phyloP scores from a whole-genome alignment of 2,888 invertebrate species.

The Amorpha juglandis region DNA sequence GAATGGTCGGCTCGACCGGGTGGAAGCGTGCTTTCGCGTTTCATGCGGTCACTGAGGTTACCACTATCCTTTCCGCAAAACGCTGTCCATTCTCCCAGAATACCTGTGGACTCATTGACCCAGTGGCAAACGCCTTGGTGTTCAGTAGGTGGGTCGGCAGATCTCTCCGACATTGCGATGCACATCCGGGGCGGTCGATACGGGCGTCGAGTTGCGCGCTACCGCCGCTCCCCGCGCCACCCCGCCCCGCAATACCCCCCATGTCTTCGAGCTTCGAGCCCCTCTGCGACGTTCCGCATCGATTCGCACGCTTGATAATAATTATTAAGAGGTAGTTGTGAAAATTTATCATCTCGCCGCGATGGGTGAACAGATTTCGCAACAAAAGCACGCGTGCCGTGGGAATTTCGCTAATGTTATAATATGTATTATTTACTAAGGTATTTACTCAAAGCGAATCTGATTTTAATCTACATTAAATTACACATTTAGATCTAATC shows the following conservation, averaged over 20 bases:
- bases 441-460: neutral
- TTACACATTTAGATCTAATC: neutral
- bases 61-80: no score
- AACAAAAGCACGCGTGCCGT: neutral
- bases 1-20: no score
- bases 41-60: no score
- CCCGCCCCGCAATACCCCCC: conserved; percentile 49
- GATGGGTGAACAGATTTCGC: neutral
- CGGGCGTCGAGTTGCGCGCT: conserved; percentile 78
- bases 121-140: conserved; percentile 39
- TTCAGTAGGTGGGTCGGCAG: conserved; percentile 67
- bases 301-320: conserved; percentile 75
- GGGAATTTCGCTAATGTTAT: conserved; percentile 1
- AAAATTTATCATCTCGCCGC: conserved; percentile 46
- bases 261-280: conserved; percentile 50
- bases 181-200: conserved; percentile 83
- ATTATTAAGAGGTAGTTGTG: conserved; percentile 57
- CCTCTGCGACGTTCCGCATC: conserved; percentile 69
- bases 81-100: no score
- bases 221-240: conserved; percentile 60
- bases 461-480: neutral
- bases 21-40: no score
- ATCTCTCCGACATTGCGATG: conserved; percentile 76
- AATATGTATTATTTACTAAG: neutral
- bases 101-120: no score